Percentiles rank a stretch among this genome's conserved stretches.
phyloP scores from a whole-genome alignment of 1,140 invertebrate genomes.

The Euura saliciscinereae region DNA sequence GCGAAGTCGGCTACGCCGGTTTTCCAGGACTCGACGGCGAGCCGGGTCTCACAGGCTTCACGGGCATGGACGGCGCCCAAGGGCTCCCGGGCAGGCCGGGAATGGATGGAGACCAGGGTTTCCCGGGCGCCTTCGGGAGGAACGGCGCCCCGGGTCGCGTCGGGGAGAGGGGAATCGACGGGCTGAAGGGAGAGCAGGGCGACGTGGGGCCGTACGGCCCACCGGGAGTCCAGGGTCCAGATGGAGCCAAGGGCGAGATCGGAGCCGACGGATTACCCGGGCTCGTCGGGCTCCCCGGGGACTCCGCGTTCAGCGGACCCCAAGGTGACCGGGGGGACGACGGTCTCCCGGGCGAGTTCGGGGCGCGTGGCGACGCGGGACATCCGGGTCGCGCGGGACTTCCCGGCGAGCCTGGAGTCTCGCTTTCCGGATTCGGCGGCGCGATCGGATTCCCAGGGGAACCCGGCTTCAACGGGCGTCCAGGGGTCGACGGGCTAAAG shows the following conservation, averaged over 20 bases:
- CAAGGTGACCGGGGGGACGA: conserved; percentile 69
- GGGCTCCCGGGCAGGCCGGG: conserved; percentile 63
- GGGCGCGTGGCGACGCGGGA: conserved; percentile 59
- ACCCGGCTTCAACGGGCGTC: conserved; percentile 51
- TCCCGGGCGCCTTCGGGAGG: conserved; percentile 49
- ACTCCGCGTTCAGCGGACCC: conserved; percentile 65
- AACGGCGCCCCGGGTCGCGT: conserved; percentile 54
- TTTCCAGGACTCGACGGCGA: conserved; percentile 65
- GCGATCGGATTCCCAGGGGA: conserved; percentile 56
- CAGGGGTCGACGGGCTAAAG: conserved; percentile 55
- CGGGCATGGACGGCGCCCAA: conserved; percentile 55
- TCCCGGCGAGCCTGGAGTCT: conserved; percentile 60
- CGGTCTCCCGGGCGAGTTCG: conserved; percentile 57
- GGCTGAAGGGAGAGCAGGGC: conserved; percentile 67
- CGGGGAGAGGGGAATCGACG: conserved; percentile 59
- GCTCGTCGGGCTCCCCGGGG: conserved; percentile 51
- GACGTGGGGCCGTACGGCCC: conserved; percentile 58
- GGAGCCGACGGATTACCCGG: conserved; percentile 56
- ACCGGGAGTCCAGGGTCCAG: conserved; percentile 60
- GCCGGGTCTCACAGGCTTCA: conserved; percentile 58
- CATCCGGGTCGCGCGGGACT: conserved; percentile 58
- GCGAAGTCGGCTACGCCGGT: conserved; percentile 63
- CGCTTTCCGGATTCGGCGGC: conserved; percentile 47
- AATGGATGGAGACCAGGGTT: conserved; percentile 57
- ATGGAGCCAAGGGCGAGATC: conserved; percentile 53